A percentile compares a stretch with the other conserved stretches of the same genome.
Conservation (phyloP, 2,113 vertebrate genomes). For the Phalacrocorax carbo region DNA sequence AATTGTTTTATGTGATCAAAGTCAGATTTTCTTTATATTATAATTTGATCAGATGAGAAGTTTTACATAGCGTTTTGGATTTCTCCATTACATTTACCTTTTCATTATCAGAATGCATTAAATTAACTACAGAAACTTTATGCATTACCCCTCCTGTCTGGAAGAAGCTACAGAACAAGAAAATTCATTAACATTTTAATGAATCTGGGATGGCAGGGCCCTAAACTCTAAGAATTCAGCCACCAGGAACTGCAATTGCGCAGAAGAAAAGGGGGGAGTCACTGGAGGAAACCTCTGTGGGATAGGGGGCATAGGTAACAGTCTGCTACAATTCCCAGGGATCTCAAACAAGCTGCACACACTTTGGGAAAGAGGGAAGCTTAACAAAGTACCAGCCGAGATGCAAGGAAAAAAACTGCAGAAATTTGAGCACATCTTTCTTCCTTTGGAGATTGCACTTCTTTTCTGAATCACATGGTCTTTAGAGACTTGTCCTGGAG, state of each 20-base stretch:
- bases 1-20: too few species aligned
- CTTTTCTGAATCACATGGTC: background rate
- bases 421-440: background rate
- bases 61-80: too few species aligned
- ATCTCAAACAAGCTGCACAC: background rate
- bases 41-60: too few species aligned
- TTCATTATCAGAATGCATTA: background rate
- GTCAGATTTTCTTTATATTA: too few species aligned
- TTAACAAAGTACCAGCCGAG: background rate
- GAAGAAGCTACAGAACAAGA: slow-evolving; percentile 51
- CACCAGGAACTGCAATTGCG: background rate
- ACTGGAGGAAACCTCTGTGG: background rate
- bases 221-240: background rate
- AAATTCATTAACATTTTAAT: slow-evolving; percentile 33
- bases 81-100: too few species aligned
- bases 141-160: background rate
- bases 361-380: background rate
- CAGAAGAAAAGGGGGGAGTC: background rate
- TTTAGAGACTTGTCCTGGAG: background rate
- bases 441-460: background rate
- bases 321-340: background rate
- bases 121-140: background rate
- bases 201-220: background rate
- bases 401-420: background rate
- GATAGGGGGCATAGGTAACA: background rate